Evolutionary conservation across 2,888 invertebrate genomes (phyloP), one percentile per base, ranked within the genome.

Genomic region (Pyrrhosoma nymphula): DNA sequence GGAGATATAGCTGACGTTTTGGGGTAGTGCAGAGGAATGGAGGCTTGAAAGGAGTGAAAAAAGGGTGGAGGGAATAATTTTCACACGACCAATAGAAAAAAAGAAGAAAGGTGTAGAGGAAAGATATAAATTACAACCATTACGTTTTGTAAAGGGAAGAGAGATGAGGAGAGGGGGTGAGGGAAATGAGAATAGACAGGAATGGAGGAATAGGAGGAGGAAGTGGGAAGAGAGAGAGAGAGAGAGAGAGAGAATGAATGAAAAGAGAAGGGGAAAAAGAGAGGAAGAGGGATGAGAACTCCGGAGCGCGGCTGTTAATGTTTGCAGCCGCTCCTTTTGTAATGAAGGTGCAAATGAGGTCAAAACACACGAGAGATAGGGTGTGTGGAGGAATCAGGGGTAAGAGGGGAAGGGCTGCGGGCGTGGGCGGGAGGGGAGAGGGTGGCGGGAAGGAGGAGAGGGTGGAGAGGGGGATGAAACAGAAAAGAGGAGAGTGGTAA

Each of bases 321-420:
- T 89, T 89, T 56, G 89, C 56, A 47, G 89, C 56, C 8, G 89
- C 56, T 56, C 56, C 89, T 89, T 56, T 89, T 56, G 89, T 56
- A 89, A 89, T 89, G 89, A 89, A 89, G 56, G 89, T 14, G 89
- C 56, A 89, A 89, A 89, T 56, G 89, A 89, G 89, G 89, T 89
- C 89, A 89, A 89, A 89, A 89, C 55, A 89, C 89, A n/a, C 47
- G 89, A 26, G 89, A 18, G 55, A n/a, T 2, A 23, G 88, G 26
- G 23, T 18, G 18, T 23, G 88, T 8, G 89, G 30, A 56, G 56
- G 56, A 56, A 56, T 82, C 26, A 56, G 56, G 56, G 56, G 56
- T 8, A 56, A 12, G 20, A 12, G 60, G 60, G 20, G 60, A 60
- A 12, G 20, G 20, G 16, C 1, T 8, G 60, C 20, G 18, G 6